A percentile compares a stretch with the other conserved stretches of the same genome.
Conservation (phyloP, 2,113 vertebrate species). For the Xiphophorus maculatus region DNA sequence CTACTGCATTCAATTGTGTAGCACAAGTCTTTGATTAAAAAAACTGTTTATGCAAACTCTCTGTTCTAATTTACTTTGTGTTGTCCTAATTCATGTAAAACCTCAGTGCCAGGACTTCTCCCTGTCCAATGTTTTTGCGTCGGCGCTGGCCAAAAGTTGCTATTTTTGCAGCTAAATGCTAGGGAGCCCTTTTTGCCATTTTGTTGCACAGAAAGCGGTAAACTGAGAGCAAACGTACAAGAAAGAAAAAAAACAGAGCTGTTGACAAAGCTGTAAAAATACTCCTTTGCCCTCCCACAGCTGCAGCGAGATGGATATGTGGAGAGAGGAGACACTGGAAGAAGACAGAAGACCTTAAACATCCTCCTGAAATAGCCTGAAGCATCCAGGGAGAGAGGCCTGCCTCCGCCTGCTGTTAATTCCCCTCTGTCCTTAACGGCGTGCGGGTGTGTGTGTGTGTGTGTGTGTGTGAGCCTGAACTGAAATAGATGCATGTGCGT, state of each 20-base stretch:
- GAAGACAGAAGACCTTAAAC: constrained; percentile 68
- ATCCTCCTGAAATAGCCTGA: constrained; percentile 69
- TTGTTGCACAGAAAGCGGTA: constrained; percentile 28
- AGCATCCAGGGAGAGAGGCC: constrained; percentile 65
- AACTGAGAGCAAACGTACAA: constrained; percentile 39
- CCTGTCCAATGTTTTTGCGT: neutral
- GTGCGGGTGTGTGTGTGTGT: constrained; percentile 13
- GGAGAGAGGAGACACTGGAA: constrained; percentile 50
- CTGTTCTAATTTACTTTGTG: neutral
- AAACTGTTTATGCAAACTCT: neutral
- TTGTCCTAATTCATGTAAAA: neutral
- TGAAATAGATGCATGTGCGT: constrained; percentile 46
- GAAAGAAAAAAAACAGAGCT: constrained; percentile 23
- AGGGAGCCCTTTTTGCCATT: constrained; percentile 10
- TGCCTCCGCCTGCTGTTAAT: constrained; percentile 64
- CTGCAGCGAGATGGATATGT: constrained; percentile 57
- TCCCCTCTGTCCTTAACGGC: constrained; percentile 64
- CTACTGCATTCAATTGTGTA: neutral
- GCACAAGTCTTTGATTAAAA: neutral
- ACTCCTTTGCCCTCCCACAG: constrained; percentile 54
- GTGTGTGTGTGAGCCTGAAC: constrained; percentile 43
- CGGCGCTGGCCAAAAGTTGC: neutral
- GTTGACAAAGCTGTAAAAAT: constrained; percentile 60
- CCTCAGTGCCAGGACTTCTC: neutral
- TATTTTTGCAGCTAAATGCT: constrained; percentile 33